phyloP scores from a whole-genome alignment of 2,888 invertebrate genomes.

The Perizoma flavofasciatum region DNA sequence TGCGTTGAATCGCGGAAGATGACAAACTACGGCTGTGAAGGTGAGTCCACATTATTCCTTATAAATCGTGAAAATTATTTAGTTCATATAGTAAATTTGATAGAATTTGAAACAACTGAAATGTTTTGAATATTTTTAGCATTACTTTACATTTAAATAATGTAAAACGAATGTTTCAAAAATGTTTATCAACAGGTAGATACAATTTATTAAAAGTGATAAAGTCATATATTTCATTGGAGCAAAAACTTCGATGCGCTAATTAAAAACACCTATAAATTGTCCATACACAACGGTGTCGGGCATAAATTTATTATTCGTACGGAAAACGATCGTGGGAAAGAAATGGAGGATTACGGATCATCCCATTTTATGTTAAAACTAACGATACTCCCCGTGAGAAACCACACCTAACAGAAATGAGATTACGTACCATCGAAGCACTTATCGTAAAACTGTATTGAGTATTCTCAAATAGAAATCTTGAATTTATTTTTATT shows the following conservation, averaged over 20 bases:
- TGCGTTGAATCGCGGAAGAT: slow-evolving; percentile 43
- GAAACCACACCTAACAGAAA: slow-evolving; percentile 1
- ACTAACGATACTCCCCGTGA: slow-evolving; percentile 11
- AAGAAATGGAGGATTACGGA: slow-evolving; percentile 18
- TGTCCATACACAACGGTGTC: slow-evolving; percentile 11
- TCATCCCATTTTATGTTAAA: slow-evolving; percentile 23
- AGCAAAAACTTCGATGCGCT: slow-evolving; percentile 1
- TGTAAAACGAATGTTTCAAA: not conserved
- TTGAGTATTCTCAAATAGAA: slow-evolving; percentile 1
- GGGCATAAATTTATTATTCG: slow-evolving; percentile 23
- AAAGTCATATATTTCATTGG: slow-evolving; percentile 9
- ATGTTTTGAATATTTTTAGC: too few relatives aligned
- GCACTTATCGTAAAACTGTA: slow-evolving; percentile 6
- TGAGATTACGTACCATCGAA: slow-evolving; percentile 6
- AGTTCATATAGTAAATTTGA: not conserved
- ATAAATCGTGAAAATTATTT: not conserved
- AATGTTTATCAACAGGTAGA: not conserved
- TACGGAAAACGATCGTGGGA: slow-evolving; percentile 11
- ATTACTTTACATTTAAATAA: too few relatives aligned
- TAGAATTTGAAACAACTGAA: not conserved
- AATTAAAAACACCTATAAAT: slow-evolving; percentile 18
- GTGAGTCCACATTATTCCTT: slow-evolving; percentile 42
- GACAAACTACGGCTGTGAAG: slow-evolving; percentile 49
- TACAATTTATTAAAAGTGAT: slow-evolving; percentile 1
- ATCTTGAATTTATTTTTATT: not conserved